phyloP scores from a whole-genome alignment of 37 sponge, comb jelly and placozoan genomes.

The Amphimedon queenslandica region DNA sequence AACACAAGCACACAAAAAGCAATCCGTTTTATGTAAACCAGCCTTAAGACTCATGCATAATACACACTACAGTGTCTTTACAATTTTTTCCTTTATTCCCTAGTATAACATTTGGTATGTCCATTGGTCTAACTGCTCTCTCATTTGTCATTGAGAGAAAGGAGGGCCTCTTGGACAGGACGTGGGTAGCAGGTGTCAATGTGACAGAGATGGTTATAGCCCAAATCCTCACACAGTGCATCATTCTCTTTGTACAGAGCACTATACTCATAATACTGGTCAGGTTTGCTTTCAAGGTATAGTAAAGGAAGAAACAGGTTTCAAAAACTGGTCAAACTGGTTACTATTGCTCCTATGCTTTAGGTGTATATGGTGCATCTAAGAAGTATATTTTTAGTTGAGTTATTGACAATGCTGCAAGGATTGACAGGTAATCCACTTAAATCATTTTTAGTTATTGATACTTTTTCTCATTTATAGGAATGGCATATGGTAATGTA shows the following conservation, averaged over 20 bases:
- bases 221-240: slow-evolving; percentile 58
- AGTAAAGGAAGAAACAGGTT: background rate
- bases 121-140: slow-evolving; percentile 79
- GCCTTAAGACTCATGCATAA: too few species aligned
- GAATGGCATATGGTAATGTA: slow-evolving; percentile 58
- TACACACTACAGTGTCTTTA: too few species aligned
- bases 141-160: slow-evolving; percentile 68
- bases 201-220: slow-evolving; percentile 60
- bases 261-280: slow-evolving; percentile 28
- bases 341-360: background rate
- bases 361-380: slow-evolving; percentile 37
- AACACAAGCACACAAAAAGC: too few species aligned
- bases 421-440: slow-evolving; percentile 63
- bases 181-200: slow-evolving; percentile 79
- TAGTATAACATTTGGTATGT: slow-evolving; percentile 74
- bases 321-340: background rate
- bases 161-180: slow-evolving; percentile 81
- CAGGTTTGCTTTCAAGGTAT: slow-evolving; percentile 50
- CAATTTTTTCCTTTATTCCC: background rate
- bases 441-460: background rate
- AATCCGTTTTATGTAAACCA: too few species aligned
- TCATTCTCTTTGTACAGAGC: slow-evolving; percentile 53
- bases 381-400: slow-evolving; percentile 33
- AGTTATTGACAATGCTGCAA: slow-evolving; percentile 50
- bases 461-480: slow-evolving; percentile 12